Conservation (phyloP, 2,113 vertebrate species). For the Mionectes macconnelli region DNA sequence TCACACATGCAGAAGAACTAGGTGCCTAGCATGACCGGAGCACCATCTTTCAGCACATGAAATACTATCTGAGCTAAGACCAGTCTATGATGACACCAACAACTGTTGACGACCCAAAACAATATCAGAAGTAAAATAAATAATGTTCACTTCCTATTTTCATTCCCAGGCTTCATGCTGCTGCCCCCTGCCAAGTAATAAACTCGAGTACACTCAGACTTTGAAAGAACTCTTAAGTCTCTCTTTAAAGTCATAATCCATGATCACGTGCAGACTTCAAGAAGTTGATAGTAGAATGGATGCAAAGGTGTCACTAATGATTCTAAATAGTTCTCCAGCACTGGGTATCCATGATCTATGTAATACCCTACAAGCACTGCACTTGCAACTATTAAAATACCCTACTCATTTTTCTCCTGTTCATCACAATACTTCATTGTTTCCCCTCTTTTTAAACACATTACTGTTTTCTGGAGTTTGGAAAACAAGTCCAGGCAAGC, state of each 20-base stretch:
- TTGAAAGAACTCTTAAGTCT: neutral
- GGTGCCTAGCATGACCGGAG: neutral
- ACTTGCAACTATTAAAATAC: neutral
- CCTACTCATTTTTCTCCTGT: neutral
- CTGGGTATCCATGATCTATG: neutral
- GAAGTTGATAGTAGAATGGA: neutral
- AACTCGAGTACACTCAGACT: neutral
- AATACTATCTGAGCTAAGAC: neutral
- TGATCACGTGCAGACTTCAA: neutral
- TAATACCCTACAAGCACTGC: neutral
- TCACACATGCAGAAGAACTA: neutral
- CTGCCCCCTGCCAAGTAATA: neutral
- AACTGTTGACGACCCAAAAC: neutral
- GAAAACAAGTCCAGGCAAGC: neutral
- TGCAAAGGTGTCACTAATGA: neutral
- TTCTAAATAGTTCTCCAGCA: neutral
- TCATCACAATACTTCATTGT: neutral
- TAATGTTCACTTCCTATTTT: neutral
- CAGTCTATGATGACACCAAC: neutral
- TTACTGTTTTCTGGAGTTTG: neutral
- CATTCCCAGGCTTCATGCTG: neutral
- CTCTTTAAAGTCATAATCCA: neutral
- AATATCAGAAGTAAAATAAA: neutral
- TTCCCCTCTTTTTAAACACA: neutral
- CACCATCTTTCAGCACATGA: neutral